A percentile compares a stretch with the other conserved stretches of the same genome.
Evolutionary conservation across 2,113 vertebrate genomes (phyloP).

Genomic region (Corythaeola cristata): DNA sequence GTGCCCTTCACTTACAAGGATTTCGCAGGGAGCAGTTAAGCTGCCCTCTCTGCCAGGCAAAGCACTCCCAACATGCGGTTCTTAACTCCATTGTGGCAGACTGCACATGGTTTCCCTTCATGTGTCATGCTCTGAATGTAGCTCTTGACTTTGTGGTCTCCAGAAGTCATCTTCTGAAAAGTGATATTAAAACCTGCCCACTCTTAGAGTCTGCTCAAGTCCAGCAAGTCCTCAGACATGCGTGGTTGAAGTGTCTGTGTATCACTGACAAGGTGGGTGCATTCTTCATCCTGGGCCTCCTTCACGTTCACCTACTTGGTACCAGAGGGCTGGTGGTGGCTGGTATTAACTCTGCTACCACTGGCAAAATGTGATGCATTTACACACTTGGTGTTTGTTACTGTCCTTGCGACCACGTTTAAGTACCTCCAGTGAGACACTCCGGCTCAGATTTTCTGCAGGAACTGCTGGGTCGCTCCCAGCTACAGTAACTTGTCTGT

Average conservation of each 20-base stretch:
- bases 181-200: neutral
- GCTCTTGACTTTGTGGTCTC: neutral
- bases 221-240: accelerated
- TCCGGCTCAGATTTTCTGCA: neutral
- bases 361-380: neutral
- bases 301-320: neutral
- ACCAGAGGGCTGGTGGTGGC: neutral
- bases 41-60: neutral
- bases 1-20: neutral
- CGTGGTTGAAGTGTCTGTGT: neutral
- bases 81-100: neutral
- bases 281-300: neutral
- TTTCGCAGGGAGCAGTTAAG: neutral
- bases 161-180: neutral
- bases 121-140: neutral
- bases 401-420: accelerated
- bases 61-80: neutral
- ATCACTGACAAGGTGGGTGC: neutral
- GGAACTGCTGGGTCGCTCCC: neutral
- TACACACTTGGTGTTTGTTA: neutral
- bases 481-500: neutral
- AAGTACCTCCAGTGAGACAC: neutral
- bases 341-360: neutral
- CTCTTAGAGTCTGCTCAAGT: neutral
- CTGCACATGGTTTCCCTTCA: neutral